A percentile compares a stretch with the other conserved stretches of the same genome.
Conservation (phyloP, 35 echinoderm and acorn worm genomes). For the Stichopus chloronotus region DNA sequence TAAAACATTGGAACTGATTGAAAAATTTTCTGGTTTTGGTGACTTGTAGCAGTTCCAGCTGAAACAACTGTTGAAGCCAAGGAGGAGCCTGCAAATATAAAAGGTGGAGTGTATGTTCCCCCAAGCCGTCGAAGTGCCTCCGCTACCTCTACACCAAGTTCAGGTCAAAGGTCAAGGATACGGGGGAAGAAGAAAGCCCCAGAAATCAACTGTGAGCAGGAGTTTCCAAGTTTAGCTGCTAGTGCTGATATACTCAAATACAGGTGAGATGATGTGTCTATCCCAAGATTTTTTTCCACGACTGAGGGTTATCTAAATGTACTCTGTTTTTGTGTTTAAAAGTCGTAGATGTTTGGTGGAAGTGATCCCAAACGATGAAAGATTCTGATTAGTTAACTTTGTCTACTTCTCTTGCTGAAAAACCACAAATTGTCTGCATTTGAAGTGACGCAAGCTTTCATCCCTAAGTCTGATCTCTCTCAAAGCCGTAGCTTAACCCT, state of each 20-base stretch:
- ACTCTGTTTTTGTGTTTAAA: too few relatives aligned
- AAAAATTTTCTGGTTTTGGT: too few relatives aligned
- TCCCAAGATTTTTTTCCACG: neutral
- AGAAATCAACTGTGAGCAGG: slow-evolving; percentile 79
- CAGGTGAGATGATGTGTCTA: slow-evolving; percentile 25
- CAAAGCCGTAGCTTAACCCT: too few relatives aligned
- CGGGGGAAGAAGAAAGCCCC: slow-evolving; percentile 67
- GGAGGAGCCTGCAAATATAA: slow-evolving; percentile 15
- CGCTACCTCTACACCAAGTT: neutral
- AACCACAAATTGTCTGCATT: too few relatives aligned
- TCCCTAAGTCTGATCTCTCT: too few relatives aligned
- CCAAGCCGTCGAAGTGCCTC: slow-evolving; percentile 61
- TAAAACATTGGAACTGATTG: too few relatives aligned
- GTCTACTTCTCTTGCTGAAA: too few relatives aligned
- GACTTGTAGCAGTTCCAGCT: too few relatives aligned
- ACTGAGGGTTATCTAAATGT: neutral
- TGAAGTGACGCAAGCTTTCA: too few relatives aligned
- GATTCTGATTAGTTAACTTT: too few relatives aligned
- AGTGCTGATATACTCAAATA: slow-evolving; percentile 91
- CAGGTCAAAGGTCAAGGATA: slow-evolving; percentile 3
- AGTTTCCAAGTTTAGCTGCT: slow-evolving; percentile 88
- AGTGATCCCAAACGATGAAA: too few relatives aligned
- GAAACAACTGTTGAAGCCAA: neutral
- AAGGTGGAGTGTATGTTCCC: slow-evolving; percentile 75
- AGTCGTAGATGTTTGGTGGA: too few relatives aligned